A percentile compares a stretch with the other conserved stretches of the same genome.
Conservation (phyloP, 2,888 invertebrate species). For the Odontomyia ornata region DNA sequence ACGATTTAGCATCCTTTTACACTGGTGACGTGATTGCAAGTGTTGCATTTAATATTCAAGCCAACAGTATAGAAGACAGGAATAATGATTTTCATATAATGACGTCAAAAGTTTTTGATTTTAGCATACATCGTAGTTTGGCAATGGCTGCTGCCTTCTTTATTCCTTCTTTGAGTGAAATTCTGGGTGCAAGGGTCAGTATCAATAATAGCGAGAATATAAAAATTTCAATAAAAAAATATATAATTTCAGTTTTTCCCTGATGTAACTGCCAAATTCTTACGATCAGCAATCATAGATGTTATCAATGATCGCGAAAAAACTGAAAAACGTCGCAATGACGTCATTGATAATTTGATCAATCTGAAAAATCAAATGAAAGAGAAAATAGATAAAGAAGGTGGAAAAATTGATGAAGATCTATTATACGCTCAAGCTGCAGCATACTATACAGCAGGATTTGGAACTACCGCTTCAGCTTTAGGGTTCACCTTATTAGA, state of each 20-base stretch:
- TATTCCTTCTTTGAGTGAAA: slow-evolving; percentile 9
- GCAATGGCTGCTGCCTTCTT: slow-evolving; percentile 32
- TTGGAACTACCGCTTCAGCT: slow-evolving; percentile 54
- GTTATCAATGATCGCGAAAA: slow-evolving; percentile 63
- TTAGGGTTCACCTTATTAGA: slow-evolving; percentile 57
- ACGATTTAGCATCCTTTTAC: slow-evolving; percentile 60
- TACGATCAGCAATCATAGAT: slow-evolving; percentile 61
- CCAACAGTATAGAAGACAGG: slow-evolving; percentile 63
- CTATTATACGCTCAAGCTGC: slow-evolving; percentile 50
- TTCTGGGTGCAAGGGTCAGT: slow-evolving; percentile 23
- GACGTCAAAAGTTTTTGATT: slow-evolving; percentile 52
- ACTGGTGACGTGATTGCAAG: slow-evolving; percentile 65
- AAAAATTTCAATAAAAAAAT: background rate
- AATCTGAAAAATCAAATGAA: slow-evolving; percentile 59
- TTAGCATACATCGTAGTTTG: slow-evolving; percentile 5
- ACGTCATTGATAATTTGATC: slow-evolving; percentile 65
- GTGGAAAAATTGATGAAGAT: slow-evolving; percentile 44
- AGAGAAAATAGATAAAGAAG: slow-evolving; percentile 11
- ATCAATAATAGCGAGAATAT: background rate
- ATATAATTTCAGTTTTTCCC: slow-evolving; percentile 53
- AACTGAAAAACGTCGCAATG: slow-evolving; percentile 60
- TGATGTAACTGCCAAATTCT: slow-evolving; percentile 57
- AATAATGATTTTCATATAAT: slow-evolving; percentile 62
- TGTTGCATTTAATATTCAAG: slow-evolving; percentile 65
- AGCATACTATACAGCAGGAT: slow-evolving; percentile 50